phyloP scores from a whole-genome alignment of 1,140 invertebrate genomes.

The Hirudo medicinalis region DNA sequence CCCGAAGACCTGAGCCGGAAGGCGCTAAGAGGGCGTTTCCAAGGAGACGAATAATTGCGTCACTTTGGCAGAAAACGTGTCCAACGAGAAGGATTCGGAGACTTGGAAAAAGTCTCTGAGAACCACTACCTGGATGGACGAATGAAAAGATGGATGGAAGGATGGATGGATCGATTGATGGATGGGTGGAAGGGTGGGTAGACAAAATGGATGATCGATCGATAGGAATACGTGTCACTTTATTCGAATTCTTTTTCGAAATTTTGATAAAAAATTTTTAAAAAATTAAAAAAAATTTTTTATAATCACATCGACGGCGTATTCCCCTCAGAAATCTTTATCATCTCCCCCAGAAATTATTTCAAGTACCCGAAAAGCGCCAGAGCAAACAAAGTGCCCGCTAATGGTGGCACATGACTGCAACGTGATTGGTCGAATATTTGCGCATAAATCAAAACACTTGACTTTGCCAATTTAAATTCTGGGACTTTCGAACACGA shows the following conservation, averaged over 20 bases:
- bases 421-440: neutral
- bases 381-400: too few relatives aligned
- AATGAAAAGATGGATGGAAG: neutral
- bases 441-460: neutral
- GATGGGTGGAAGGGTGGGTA: neutral
- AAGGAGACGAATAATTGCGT: constrained; percentile 4
- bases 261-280: too few relatives aligned
- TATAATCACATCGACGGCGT: too few relatives aligned
- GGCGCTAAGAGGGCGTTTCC: neutral
- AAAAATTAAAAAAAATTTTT: too few relatives aligned
- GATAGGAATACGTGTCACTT: neutral
- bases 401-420: neutral
- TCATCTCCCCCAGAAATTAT: neutral
- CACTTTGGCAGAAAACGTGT: constrained; percentile 6
- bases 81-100: neutral
- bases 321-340: too few relatives aligned
- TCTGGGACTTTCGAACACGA: too few relatives aligned
- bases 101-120: constrained; percentile 1
- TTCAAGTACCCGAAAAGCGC: neutral
- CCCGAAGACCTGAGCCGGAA: neutral
- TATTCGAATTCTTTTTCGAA: neutral
- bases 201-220: neutral
- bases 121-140: neutral
- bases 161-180: neutral
- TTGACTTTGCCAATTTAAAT: too few relatives aligned